phyloP scores from a whole-genome alignment of 2,888 invertebrate species.

The Aleiodes testaceus region DNA sequence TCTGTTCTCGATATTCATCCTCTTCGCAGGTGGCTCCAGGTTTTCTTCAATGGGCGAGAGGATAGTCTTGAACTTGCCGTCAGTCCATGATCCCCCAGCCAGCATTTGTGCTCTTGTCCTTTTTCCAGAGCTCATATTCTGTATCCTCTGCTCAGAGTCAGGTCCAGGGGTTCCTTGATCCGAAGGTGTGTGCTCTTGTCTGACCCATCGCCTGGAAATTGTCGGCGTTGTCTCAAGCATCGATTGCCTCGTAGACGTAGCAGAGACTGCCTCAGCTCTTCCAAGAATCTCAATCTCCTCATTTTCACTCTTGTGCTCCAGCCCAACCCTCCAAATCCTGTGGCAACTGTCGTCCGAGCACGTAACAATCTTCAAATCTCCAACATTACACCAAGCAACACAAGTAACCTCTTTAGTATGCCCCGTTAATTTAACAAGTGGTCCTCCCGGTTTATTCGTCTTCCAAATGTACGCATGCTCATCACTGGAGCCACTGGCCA shows the following conservation, averaged over 20 bases:
- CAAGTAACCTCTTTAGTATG: constrained; percentile 91
- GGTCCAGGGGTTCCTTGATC: constrained; percentile 56
- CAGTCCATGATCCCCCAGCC: constrained; percentile 53
- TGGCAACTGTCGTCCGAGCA: constrained; percentile 89
- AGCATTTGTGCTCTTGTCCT: constrained; percentile 60
- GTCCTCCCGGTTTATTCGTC: constrained; percentile 77
- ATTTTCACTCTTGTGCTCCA: constrained; percentile 71
- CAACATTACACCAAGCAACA: constrained; percentile 83
- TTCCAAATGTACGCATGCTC: constrained; percentile 91
- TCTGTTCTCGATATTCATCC: constrained; percentile 70
- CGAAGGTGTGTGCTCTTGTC: constrained; percentile 61
- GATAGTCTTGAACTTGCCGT: constrained; percentile 60
- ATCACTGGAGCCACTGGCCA: constrained; percentile 92
- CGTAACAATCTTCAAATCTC: constrained; percentile 81
- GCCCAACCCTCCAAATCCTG: constrained; percentile 83
- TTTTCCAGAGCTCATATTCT: constrained; percentile 52
- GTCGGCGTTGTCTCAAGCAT: constrained; percentile 65
- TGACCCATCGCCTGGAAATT: constrained; percentile 48
- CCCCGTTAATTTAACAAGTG: constrained; percentile 82
- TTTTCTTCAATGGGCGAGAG: constrained; percentile 69
- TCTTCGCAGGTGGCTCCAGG: constrained; percentile 66
- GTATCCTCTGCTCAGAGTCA: neutral
- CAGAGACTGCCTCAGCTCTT: constrained; percentile 72
- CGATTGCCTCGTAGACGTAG: constrained; percentile 50
- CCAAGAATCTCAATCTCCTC: constrained; percentile 73